Conservation (phyloP, 2,888 invertebrate genomes). For the Stenodera caucasica region DNA sequence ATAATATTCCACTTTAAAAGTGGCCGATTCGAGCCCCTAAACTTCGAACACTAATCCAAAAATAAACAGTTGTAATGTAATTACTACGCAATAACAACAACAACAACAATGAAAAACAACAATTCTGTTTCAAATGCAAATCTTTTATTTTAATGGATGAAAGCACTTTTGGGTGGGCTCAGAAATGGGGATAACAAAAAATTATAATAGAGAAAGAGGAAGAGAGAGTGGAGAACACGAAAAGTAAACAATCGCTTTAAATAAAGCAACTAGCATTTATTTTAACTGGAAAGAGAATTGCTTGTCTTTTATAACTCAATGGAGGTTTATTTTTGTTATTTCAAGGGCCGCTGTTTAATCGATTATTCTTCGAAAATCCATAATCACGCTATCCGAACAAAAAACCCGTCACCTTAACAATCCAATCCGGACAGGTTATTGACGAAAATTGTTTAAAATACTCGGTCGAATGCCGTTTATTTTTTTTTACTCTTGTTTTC, state of each 20-base stretch:
- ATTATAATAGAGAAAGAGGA: background rate
- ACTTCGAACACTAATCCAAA: too few relatives aligned
- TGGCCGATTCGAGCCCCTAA: too few relatives aligned
- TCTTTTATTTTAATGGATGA: background rate
- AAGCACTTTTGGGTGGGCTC: background rate
- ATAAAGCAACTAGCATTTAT: conserved; percentile 7
- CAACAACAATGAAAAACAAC: background rate
- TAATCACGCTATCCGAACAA: background rate
- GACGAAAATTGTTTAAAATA: background rate
- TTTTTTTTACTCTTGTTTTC: background rate
- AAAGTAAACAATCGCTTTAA: background rate
- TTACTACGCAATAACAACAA: background rate
- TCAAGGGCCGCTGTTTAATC: too few relatives aligned
- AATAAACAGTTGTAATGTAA: background rate
- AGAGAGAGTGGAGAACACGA: background rate
- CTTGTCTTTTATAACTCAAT: background rate
- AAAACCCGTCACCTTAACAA: background rate
- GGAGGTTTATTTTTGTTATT: background rate
- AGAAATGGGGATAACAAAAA: background rate
- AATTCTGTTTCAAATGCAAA: conserved; percentile 5
- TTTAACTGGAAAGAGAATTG: conserved; percentile 7
- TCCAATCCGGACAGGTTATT: background rate
- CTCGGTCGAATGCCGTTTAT: too few relatives aligned
- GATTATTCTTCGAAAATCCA: too few relatives aligned
- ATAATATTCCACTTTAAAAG: too few relatives aligned